phyloP scores from a whole-genome alignment of 2,113 vertebrate species.

The Engraulis encrasicolus region DNA sequence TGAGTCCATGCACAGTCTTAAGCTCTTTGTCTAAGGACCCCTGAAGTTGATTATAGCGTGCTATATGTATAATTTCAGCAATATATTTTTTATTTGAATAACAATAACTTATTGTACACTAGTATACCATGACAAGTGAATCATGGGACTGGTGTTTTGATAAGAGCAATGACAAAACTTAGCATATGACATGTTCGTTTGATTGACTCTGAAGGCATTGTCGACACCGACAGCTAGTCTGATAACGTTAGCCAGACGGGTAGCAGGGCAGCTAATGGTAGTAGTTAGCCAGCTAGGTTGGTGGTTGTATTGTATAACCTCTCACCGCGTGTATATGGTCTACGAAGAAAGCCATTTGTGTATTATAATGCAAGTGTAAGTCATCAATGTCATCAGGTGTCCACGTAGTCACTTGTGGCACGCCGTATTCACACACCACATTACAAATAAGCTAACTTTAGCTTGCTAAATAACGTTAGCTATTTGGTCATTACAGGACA shows the following conservation, averaged over 20 bases:
- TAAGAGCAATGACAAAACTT: neutral
- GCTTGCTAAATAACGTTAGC: slow-evolving; percentile 13
- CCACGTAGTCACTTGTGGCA: neutral
- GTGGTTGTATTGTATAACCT: slow-evolving; percentile 1
- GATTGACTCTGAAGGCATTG: slow-evolving; percentile 21
- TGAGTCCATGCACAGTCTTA: slow-evolving; percentile 14
- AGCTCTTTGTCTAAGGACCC: slow-evolving; percentile 13
- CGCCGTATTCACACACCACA: neutral
- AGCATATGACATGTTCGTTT: slow-evolving; percentile 17
- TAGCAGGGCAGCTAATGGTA: neutral
- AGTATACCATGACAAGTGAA: neutral
- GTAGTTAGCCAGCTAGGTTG: slow-evolving; percentile 8
- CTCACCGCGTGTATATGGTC: neutral
- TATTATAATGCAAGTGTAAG: neutral
- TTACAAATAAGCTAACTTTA: slow-evolving; percentile 2
- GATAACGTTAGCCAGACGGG: neutral
- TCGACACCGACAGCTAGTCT: slow-evolving; percentile 10
- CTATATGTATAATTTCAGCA: neutral
- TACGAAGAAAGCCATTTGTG: neutral
- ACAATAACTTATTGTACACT: neutral
- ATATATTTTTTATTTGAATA: neutral
- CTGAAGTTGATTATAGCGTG: slow-evolving; percentile 15
- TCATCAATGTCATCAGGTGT: neutral
- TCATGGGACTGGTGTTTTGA: neutral
- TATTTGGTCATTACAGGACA: slow-evolving; percentile 2